Percentiles rank a stretch among this genome's conserved stretches.
phyloP scores from a whole-genome alignment of 2,113 vertebrate genomes.

The Choloepus hoffmanni region DNA sequence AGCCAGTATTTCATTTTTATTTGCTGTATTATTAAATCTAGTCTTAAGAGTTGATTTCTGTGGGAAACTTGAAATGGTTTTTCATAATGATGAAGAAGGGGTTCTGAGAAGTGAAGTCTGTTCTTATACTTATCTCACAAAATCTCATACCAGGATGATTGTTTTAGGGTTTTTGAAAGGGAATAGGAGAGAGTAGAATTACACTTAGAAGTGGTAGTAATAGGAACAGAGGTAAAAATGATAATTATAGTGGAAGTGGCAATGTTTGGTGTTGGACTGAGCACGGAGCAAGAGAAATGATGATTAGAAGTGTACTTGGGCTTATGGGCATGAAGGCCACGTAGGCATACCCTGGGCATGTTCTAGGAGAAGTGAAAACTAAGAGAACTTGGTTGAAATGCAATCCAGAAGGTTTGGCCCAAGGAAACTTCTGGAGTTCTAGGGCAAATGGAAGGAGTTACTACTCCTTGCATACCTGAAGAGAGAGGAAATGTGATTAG shows the following conservation, averaged over 20 bases:
- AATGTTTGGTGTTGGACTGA: not conserved
- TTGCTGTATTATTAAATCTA: conserved; percentile 1
- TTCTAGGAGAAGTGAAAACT: not conserved
- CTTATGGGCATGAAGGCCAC: not conserved
- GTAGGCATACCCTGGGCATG: not conserved
- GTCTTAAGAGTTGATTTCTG: not conserved
- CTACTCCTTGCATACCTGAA: not conserved
- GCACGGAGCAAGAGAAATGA: no score
- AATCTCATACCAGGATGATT: not conserved
- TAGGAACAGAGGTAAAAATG: not conserved
- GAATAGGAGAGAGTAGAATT: not conserved
- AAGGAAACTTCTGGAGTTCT: not conserved
- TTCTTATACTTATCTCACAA: not conserved
- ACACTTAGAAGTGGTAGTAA: not conserved
- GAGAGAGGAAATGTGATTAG: not conserved
- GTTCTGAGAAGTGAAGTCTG: not conserved
- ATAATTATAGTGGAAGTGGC: no score
- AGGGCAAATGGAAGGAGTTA: not conserved
- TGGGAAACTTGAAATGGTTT: not conserved
- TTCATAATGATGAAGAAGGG: not conserved
- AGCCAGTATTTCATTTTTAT: not conserved
- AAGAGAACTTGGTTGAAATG: not conserved
- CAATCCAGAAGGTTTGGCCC: no score
- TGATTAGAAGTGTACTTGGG: not conserved
- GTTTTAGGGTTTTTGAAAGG: not conserved